These are phyloP conservation scores for Diarsia rubi DNA, from an alignment of 2,888 invertebrate genomes.

Conservation along the genomic window DNA sequence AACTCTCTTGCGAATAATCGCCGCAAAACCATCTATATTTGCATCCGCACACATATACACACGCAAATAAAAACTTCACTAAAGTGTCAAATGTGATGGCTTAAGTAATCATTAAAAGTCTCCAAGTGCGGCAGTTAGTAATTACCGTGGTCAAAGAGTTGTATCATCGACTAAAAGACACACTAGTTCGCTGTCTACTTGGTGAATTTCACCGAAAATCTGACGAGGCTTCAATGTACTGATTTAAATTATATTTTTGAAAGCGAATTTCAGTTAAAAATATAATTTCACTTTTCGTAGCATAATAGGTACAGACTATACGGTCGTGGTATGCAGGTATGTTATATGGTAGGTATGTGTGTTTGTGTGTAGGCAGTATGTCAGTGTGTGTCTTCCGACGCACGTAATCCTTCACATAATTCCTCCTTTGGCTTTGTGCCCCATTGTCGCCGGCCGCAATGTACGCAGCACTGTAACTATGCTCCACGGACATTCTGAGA, in stretches of 20 bases:
- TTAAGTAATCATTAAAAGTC: too few species aligned
- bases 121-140: too few species aligned
- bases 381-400: conserved; percentile 30
- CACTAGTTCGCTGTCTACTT: not conserved
- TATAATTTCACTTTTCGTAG: not conserved
- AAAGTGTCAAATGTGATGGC: too few species aligned
- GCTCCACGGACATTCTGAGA: conserved; percentile 23
- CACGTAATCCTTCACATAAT: conserved; percentile 62
- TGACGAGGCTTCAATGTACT: too few species aligned
- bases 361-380: conserved; percentile 28
- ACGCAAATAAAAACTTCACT: too few species aligned
- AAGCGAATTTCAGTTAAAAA: too few species aligned
- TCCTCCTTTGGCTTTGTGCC: conserved; percentile 63
- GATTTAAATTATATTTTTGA: too few species aligned
- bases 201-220: not conserved
- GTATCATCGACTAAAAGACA: too few species aligned
- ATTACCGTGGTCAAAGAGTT: too few species aligned
- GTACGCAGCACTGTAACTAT: conserved; percentile 25
- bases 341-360: not conserved
- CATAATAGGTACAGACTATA: not conserved
- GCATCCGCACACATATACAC: too few species aligned
- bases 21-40: too few species aligned
- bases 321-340: not conserved
- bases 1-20: too few species aligned
- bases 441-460: conserved; percentile 40